Evolutionary conservation across 2,797 vertebrate species (phyloP), one percentile per base, ranked within the genome.

Genomic region (Pseudochirops cupreus): DNA sequence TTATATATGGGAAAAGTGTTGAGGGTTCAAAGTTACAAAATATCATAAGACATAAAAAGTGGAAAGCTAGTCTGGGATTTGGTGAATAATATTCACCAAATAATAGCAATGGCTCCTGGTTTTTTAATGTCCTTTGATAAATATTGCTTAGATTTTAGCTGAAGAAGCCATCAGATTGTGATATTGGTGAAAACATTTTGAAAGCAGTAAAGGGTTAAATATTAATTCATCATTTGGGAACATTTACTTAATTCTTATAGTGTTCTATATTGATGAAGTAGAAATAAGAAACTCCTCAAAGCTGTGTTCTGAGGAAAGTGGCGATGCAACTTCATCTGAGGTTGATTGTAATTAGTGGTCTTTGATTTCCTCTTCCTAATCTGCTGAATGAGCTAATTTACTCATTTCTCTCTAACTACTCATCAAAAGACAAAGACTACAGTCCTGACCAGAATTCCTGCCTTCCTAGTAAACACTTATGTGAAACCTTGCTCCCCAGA

Each of bases 1-100:
- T 89, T 89, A 16, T 92, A 56, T 24, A 52, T 53, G 28, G 52
- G 56, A 6, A 46, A 93, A 93, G 52, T 82, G n/a, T n/a, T 31
- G n/a, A 92, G 52, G 91, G 33, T 91, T 95, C 90, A 50, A 0
- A 2, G 92, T n/a, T 89, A 50, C 18, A 92, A n/a, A 93, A 87
- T 24, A 89, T 82, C 18, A 21, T 57, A 52, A 59, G 33, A 33
- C 33, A 87, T 29, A n/a, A 29, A n/a, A 56, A 31, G 4, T 56
- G 52, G 55, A 89, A 56, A 0, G 0, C 4, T 11, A 87, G 14
- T 46, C 0, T 26, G 29, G 29, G 3, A 46, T 87, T 24, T 95
- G 31, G n/a, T 50, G 18, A 92, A 53, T 50, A 89, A 93, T 89
- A 89, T 52, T 93, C 16, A 29, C n/a, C 53, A 54, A 54, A 54